Conservation (phyloP, 2,797 vertebrate species). For the Halcyon badia region DNA sequence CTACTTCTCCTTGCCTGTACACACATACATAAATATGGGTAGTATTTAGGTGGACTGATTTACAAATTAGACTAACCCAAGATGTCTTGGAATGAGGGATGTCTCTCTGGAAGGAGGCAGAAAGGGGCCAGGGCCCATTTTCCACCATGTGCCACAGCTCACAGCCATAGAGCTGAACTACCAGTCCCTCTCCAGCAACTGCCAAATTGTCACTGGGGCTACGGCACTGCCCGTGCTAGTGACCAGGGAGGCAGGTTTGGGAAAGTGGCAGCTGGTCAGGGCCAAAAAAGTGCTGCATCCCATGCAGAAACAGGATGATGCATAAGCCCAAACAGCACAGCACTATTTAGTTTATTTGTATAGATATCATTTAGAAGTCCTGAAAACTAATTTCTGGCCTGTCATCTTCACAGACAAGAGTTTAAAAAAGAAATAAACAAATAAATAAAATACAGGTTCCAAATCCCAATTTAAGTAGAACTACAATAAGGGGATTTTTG, state of each 20-base stretch:
- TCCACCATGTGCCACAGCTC: background rate
- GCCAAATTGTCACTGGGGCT: background rate
- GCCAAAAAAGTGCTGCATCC: background rate
- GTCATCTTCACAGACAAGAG: background rate
- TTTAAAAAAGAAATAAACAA: background rate
- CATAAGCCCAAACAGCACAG: background rate
- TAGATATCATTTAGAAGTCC: background rate
- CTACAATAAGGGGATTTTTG: background rate
- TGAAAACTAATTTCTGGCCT: background rate
- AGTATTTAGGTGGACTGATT: background rate
- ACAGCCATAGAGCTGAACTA: background rate
- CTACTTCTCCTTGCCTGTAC: background rate
- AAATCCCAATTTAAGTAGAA: background rate
- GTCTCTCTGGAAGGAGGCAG: background rate
- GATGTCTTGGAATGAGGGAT: background rate
- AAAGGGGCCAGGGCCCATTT: background rate
- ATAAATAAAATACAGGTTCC: background rate
- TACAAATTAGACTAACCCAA: background rate
- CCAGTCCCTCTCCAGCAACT: background rate
- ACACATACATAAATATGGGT: too few species aligned
- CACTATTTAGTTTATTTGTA: background rate
- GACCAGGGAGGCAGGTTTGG: background rate
- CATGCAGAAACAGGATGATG: background rate
- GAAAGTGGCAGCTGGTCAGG: background rate
- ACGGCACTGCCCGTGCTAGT: too few species aligned